These are phyloP conservation scores for Automeris io DNA, from an alignment of 2,888 invertebrate species.

Conservation along the genomic window DNA sequence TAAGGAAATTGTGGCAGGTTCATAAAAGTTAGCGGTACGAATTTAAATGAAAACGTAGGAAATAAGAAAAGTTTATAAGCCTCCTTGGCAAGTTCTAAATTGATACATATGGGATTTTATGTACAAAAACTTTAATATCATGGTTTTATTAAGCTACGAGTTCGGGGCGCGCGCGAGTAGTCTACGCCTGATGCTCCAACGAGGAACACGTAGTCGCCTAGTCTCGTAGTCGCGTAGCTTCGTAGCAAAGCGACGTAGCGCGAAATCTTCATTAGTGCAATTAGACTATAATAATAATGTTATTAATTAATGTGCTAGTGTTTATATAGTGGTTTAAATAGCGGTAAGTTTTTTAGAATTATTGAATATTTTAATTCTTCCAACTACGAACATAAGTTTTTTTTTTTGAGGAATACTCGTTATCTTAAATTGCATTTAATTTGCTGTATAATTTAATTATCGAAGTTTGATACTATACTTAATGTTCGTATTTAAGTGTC, in stretches of 20 bases:
- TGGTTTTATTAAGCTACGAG: slow-evolving; percentile 15
- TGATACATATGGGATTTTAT: slow-evolving; percentile 17
- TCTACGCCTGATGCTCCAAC: slow-evolving; percentile 30
- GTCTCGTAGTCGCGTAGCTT: slow-evolving; percentile 14
- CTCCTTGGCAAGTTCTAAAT: slow-evolving; percentile 9
- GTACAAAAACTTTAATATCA: slow-evolving; percentile 16
- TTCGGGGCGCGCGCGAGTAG: slow-evolving; percentile 17
- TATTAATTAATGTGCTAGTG: too few relatives aligned
- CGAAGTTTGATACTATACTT: too few relatives aligned
- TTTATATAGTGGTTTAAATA: slow-evolving; percentile 2
- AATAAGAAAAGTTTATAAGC: slow-evolving; percentile 15
- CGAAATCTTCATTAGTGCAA: too few relatives aligned
- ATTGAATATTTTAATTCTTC: too few relatives aligned
- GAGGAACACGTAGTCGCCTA: slow-evolving; percentile 28
- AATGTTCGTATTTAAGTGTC: too few relatives aligned
- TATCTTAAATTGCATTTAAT: too few relatives aligned
- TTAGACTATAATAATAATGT: background rate
- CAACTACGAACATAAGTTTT: too few relatives aligned
- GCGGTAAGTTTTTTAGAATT: slow-evolving; percentile 4
- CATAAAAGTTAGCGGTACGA: background rate
- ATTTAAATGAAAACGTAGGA: slow-evolving; percentile 8
- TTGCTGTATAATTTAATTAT: too few relatives aligned
- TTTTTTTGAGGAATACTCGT: background rate
- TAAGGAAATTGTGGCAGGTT: background rate
- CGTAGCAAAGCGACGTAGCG: slow-evolving; percentile 15